A percentile compares a stretch with the other conserved stretches of the same genome.
Evolutionary conservation across 2,797 vertebrate genomes (phyloP).

Genomic region (Scyliorhinus canicula): DNA sequence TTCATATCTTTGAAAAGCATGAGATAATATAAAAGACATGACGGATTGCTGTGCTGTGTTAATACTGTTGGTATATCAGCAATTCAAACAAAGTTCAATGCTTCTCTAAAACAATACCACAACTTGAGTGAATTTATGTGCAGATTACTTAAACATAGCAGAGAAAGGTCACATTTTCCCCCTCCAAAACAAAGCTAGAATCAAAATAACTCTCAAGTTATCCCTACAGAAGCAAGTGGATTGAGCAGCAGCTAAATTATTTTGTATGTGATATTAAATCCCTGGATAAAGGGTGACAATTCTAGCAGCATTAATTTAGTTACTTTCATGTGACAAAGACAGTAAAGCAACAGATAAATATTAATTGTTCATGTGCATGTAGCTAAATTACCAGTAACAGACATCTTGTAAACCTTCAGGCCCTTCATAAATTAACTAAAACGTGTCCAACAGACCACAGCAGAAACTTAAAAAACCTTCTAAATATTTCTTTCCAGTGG

Average conservation of each 20-base stretch:
- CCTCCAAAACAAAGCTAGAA: slow-evolving; percentile 1
- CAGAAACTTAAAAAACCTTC: slow-evolving; percentile 52
- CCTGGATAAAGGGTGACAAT: slow-evolving; percentile 18
- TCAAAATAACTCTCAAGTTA: slow-evolving; percentile 8
- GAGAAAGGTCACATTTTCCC: slow-evolving; percentile 16
- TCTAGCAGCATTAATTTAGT: slow-evolving; percentile 36
- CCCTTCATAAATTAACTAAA: slow-evolving; percentile 52
- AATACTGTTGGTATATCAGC: slow-evolving; percentile 36
- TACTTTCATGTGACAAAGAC: slow-evolving; percentile 25
- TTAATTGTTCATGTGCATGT: slow-evolving; percentile 29
- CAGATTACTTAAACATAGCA: slow-evolving; percentile 29
- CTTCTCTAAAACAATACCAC: slow-evolving; percentile 33
- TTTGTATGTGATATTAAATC: not conserved
- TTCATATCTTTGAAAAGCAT: slow-evolving; percentile 16
- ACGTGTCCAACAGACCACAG: slow-evolving; percentile 50
- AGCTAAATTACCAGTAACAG: slow-evolving; percentile 31
- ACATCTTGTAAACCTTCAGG: slow-evolving; percentile 54
- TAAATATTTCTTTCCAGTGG: slow-evolving; percentile 59
- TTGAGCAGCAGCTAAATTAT: slow-evolving; percentile 34
- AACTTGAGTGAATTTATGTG: slow-evolving; percentile 21
- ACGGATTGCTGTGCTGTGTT: not conserved
- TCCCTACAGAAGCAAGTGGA: slow-evolving; percentile 37
- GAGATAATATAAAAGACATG: slow-evolving; percentile 15
- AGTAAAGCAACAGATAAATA: slow-evolving; percentile 28
- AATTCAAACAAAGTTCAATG: slow-evolving; percentile 29